These are phyloP conservation scores for Brachystomella parvula DNA, from an alignment of 1,140 invertebrate genomes.

Conservation along the genomic window DNA sequence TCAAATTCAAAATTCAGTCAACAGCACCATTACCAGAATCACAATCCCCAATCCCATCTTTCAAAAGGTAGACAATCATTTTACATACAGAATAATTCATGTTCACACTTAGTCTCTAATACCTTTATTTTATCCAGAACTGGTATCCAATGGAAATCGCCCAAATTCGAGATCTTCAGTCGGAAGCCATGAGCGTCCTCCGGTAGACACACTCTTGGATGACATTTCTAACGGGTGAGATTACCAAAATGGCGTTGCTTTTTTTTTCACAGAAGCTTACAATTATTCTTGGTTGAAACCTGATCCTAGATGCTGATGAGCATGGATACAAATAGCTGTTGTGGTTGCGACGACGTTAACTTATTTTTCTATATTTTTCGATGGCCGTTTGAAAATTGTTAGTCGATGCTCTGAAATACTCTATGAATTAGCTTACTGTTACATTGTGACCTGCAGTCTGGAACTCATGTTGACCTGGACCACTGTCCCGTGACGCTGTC, in stretches of 20 bases:
- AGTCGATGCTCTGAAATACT: too few species aligned
- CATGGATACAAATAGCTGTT: too few species aligned
- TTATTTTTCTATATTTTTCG: too few species aligned
- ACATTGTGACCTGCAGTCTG: too few species aligned
- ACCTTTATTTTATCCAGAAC: slow-evolving; percentile 25
- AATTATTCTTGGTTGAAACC: neutral
- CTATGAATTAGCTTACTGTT: too few species aligned
- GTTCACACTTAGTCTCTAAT: neutral
- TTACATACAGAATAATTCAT: neutral
- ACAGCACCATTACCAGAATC: slow-evolving; percentile 6
- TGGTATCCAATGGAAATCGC: slow-evolving; percentile 37
- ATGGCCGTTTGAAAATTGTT: too few species aligned
- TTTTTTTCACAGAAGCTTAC: neutral
- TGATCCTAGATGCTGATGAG: neutral
- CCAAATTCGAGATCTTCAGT: slow-evolving; percentile 34
- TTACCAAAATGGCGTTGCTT: slow-evolving; percentile 20
- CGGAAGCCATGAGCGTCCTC: slow-evolving; percentile 51
- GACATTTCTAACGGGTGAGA: slow-evolving; percentile 73
- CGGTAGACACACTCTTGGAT: slow-evolving; percentile 78
- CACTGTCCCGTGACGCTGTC: too few species aligned
- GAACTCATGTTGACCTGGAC: too few species aligned
- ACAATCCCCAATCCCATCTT: slow-evolving; percentile 6
- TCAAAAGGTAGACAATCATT: slow-evolving; percentile 19
- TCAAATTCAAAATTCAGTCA: slow-evolving; percentile 41
- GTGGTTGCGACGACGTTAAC: too few species aligned